Base-by-base conservation (phyloP, 2,888 invertebrate species). In the Amiota mariae region DNA sequence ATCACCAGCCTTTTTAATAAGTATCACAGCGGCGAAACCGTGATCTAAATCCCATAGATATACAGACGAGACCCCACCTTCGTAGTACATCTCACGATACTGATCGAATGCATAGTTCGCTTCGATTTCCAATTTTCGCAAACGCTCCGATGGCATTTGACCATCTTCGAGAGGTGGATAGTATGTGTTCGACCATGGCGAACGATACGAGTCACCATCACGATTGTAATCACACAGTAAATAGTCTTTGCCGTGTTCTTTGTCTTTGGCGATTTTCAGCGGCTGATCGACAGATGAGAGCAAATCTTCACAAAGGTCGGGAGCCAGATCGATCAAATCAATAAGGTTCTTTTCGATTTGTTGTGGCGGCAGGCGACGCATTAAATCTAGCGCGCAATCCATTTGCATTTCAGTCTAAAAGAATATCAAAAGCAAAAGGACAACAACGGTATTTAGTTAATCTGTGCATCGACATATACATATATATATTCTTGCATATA, bases 11-110 rank as follows among this genome's bases (percentile, higher is more conserved):
- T 99, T 99, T 90, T 99, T 99, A 86, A 99, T 99, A 85, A 99
- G 92, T 88, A 99, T 98, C 57, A 98, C 99, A 92, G 95, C 95
- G 80, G 98, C 99, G 92, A 99, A 99, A 8, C 99, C 99, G 90
- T 97, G 96, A 88, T 99, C 99, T 90, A 99, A 92, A 87, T 99
- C 99, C 99, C 99, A 99, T 78, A 99, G 92, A 91, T 99, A 99
- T 4, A 99, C 99, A 8, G 99, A 99, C 18, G 99, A 99, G 0
- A 99, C 98, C 1, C 99, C 99, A 72, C 99, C 99, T 91, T 99
- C 99, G 90, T 98, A 99, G 90, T 99, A 99, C 95, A 99, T 96
- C 90, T 99, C 99, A 87, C 98, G 94, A 90, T 99, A 99, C 88
- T 98, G 97, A 90, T 99, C 98, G 89, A 99, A 99, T 13, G 99